Base-by-base conservation (phyloP, 2,888 invertebrate species). In the Volucella bombylans region DNA sequence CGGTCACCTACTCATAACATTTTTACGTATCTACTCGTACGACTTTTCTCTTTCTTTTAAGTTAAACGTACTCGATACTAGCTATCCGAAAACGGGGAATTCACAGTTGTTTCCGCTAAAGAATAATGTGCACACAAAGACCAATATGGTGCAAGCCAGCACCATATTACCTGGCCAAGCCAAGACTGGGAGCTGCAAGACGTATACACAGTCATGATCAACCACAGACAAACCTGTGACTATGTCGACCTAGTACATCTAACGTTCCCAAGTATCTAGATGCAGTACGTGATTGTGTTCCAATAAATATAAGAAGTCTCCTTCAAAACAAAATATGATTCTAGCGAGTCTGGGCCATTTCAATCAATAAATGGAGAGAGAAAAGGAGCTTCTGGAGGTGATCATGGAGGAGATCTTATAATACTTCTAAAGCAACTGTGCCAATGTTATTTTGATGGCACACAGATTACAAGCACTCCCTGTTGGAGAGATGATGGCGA, bases 1-100 rank as follows among this genome's bases (percentile, higher is more conserved):
- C 67, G 82, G 77, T 82, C 82, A 82, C 82, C 82, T 82, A 82
- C 77, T 82, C 82, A 72, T 72, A 82, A 82, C 76, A 65, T 54
- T 65, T 31, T 82, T 82, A 71, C 77, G 68, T 65, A 55, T 41
- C 68, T 72, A n/a, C 10, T 31, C 54, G 14, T 38, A 57, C 10
- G 45, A 65, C 62, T 47, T 38, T 45, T 72, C 50, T 57, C 9
- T 65, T 50, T 74, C 18, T 59, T 50, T 76, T 31, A 6, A 31
- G 31, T 31, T 31, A 31, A 31, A 31, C 31, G 31, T 31, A 31
- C 39, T 61, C 55, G 14, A 31, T 31, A 31, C 10, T 38, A 45
- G 61, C 74, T 62, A 43, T 55, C 68, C 76, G 49, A 81, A 81
- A 81, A 76, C 68, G 81, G 81, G 57, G 64, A 55, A 65, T 77